These are phyloP conservation scores for Musca vetustissima DNA, from an alignment of 1,140 invertebrate species.

Conservation along the genomic window DNA sequence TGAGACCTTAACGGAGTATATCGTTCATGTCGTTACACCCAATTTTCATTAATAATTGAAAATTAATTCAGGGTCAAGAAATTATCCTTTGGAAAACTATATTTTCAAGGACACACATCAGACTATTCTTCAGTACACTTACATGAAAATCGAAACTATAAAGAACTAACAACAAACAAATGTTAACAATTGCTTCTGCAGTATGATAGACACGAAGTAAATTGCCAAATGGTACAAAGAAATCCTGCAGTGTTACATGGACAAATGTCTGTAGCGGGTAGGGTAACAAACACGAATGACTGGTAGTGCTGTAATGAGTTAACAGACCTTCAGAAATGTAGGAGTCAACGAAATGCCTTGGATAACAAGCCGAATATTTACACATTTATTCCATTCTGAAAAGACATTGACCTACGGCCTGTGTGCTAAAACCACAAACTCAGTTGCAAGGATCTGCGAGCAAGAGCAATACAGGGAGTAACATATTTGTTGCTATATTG, in stretches of 20 bases:
- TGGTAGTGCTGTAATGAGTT: no score
- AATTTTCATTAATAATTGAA: slow-evolving; percentile 6
- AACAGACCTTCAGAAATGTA: no score
- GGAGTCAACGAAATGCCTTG: no score
- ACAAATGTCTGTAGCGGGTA: no score
- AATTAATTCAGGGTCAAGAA: slow-evolving; percentile 8
- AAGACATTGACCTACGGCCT: not conserved
- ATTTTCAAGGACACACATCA: no score
- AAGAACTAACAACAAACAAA: not conserved
- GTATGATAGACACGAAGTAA: not conserved
- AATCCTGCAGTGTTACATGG: not conserved
- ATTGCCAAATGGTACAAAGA: not conserved
- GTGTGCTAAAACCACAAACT: slow-evolving; percentile 13
- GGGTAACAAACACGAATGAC: no score
- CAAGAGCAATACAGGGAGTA: not conserved
- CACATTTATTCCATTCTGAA: no score
- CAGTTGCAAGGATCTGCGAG: slow-evolving; percentile 1
- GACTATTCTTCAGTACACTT: no score
- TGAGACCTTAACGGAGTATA: no score
- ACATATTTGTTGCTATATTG: not conserved
- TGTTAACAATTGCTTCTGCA: slow-evolving; percentile 1
- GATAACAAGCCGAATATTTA: no score
- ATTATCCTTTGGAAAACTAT: no score
- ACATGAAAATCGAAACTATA: no score
- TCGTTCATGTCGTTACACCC: not conserved